Evolutionary conservation across 2,797 vertebrate species (phyloP).

Genomic region (Phoxinus dragarum): DNA sequence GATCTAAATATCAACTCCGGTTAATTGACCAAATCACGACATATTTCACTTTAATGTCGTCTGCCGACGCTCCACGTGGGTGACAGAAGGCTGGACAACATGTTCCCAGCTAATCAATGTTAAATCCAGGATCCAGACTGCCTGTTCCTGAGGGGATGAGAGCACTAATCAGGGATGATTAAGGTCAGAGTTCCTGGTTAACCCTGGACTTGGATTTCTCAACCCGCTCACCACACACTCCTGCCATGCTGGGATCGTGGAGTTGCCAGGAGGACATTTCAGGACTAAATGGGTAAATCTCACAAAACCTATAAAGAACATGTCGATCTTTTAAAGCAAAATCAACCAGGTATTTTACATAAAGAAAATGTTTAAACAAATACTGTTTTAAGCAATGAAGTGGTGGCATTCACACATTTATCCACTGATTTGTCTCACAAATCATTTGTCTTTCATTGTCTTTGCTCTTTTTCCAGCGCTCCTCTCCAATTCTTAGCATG

Average conservation of each 20-base stretch:
- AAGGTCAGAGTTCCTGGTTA: constrained; percentile 71
- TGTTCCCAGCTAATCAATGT: constrained; percentile 51
- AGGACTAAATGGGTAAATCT: background rate
- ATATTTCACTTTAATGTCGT: background rate
- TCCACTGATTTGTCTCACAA: constrained; percentile 55
- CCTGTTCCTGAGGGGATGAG: constrained; percentile 59
- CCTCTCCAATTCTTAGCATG: constrained; percentile 41
- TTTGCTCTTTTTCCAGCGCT: constrained; percentile 36
- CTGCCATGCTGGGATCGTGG: background rate
- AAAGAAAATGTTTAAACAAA: constrained; percentile 63
- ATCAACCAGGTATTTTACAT: background rate
- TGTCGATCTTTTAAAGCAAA: no score
- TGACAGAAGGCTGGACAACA: constrained; percentile 35
- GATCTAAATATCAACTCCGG: background rate
- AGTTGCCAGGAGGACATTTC: background rate
- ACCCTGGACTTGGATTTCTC: constrained; percentile 58
- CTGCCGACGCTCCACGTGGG: background rate
- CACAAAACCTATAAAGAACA: no score
- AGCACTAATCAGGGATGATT: constrained; percentile 75
- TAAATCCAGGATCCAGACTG: constrained; percentile 55
- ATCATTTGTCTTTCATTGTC: constrained; percentile 55
- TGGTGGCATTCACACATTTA: constrained; percentile 40
- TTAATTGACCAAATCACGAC: background rate
- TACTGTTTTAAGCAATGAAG: constrained; percentile 49
- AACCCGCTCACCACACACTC: constrained; percentile 32